Percentiles rank a stretch among this genome's conserved stretches.
These are phyloP conservation scores for Trematocara macrostoma DNA, from an alignment of 2,113 vertebrate species.

Conservation along the genomic window DNA sequence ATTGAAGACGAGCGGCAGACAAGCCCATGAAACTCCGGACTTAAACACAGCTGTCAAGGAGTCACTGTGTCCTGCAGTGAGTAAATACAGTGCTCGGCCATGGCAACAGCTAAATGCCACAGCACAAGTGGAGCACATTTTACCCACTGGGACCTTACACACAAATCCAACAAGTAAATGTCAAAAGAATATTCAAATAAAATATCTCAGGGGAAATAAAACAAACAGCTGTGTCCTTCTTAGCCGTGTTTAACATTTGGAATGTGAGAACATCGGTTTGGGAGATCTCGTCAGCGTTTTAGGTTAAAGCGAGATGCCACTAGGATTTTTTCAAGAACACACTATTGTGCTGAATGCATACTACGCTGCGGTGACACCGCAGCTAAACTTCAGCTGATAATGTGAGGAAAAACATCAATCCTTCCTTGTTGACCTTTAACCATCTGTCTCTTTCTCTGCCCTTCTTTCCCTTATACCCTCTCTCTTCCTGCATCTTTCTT, in stretches of 20 bases:
- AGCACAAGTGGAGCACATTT: conserved; percentile 30
- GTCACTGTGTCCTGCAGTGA: conserved; percentile 7
- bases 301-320: not conserved
- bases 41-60: conserved; percentile 21
- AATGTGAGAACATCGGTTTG: not conserved
- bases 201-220: not conserved
- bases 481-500: not conserved
- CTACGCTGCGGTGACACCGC: not conserved
- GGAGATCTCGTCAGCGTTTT: not conserved
- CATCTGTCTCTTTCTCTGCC: not conserved
- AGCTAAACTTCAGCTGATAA: not conserved
- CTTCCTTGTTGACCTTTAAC: conserved; percentile 14
- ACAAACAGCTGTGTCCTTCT: not conserved
- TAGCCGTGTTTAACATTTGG: not conserved
- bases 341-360: not conserved
- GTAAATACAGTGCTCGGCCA: conserved; percentile 14
- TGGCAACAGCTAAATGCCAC: conserved; percentile 52
- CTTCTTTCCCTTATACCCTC: not conserved
- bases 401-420: not conserved
- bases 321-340: not conserved
- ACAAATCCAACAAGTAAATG: conserved; percentile 27
- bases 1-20: not conserved
- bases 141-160: conserved; percentile 26
- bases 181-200: conserved; percentile 36
- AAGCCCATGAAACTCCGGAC: not conserved